A percentile compares a stretch with the other conserved stretches of the same genome.
Evolutionary conservation across 2,888 invertebrate species (phyloP).

Genomic region (Heteropelma amictum): DNA sequence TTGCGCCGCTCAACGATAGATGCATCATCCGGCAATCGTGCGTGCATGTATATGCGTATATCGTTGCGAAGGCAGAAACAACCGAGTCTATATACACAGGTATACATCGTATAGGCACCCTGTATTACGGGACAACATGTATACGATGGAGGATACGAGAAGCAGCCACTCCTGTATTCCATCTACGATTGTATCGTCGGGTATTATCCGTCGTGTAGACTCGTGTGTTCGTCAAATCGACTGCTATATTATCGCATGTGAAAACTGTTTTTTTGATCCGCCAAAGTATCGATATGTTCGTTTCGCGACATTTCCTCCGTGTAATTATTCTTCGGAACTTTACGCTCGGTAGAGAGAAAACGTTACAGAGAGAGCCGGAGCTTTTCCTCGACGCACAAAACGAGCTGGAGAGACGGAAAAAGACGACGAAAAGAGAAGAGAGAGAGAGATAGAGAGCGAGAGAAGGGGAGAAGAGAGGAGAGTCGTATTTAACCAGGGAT

Average conservation of each 20-base stretch:
- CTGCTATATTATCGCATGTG: too few relatives aligned
- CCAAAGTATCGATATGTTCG: too few relatives aligned
- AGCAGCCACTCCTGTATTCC: not conserved
- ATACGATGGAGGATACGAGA: not conserved
- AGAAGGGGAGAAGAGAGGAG: not conserved
- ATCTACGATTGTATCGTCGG: not conserved
- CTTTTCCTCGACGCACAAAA: too few relatives aligned
- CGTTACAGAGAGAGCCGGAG: too few relatives aligned
- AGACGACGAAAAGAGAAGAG: conserved; percentile 7
- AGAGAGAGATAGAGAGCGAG: not conserved
- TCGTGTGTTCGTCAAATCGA: too few relatives aligned
- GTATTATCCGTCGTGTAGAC: too few relatives aligned
- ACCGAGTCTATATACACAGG: too few relatives aligned
- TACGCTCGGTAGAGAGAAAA: conserved; percentile 13
- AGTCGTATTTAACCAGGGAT: not conserved
- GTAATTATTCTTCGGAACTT: conserved; percentile 57
- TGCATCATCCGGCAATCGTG: too few relatives aligned
- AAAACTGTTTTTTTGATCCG: too few relatives aligned
- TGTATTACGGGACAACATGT: not conserved
- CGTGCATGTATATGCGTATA: too few relatives aligned
- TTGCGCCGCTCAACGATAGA: conserved; percentile 36
- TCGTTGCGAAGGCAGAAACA: too few relatives aligned
- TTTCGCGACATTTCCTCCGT: conserved; percentile 58
- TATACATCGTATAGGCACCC: not conserved
- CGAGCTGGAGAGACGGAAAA: conserved; percentile 10